Conservation (phyloP, 2,113 vertebrate species). For the Amphiprion ocellaris region DNA sequence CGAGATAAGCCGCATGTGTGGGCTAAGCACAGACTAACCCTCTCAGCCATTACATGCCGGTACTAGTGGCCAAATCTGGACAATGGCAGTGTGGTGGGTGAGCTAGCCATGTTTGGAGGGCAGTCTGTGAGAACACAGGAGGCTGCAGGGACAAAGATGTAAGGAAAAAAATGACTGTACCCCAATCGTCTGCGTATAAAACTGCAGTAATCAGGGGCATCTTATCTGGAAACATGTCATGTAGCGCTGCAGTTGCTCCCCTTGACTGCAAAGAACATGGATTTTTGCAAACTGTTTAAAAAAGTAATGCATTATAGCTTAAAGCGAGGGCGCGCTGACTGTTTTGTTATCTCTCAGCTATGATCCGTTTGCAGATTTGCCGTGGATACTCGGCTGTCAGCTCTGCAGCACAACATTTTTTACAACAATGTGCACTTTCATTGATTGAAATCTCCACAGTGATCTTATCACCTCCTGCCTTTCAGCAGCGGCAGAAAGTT, state of each 20-base stretch:
- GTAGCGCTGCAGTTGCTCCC: background rate
- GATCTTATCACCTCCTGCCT: slow-evolving; percentile 21
- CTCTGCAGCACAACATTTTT: slow-evolving; percentile 15
- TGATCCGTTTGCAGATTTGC: slow-evolving; percentile 39
- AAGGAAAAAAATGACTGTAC: slow-evolving; percentile 12
- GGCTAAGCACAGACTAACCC: slow-evolving; percentile 56
- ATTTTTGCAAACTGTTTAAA: slow-evolving; percentile 16
- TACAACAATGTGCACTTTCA: slow-evolving; percentile 30
- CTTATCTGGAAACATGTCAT: slow-evolving; percentile 15
- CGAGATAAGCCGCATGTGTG: slow-evolving; percentile 66
- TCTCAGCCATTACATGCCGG: slow-evolving; percentile 50
- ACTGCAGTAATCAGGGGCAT: slow-evolving; percentile 5
- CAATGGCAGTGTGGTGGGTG: slow-evolving; percentile 41
- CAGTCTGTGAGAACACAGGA: slow-evolving; percentile 16
- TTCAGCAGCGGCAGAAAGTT: slow-evolving; percentile 21
- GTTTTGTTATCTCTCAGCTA: slow-evolving; percentile 8
- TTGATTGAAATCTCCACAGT: slow-evolving; percentile 54
- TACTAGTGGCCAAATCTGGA: slow-evolving; percentile 56
- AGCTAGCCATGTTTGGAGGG: slow-evolving; percentile 3
- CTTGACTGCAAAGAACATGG: background rate
- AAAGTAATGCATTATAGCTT: background rate
- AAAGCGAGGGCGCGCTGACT: background rate
- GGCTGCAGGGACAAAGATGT: slow-evolving; percentile 28
- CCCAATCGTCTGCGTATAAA: slow-evolving; percentile 9
- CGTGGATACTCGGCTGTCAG: slow-evolving; percentile 14